Base-by-base conservation (phyloP, 2,797 vertebrate genomes). In the Rhodeus uyekii region DNA sequence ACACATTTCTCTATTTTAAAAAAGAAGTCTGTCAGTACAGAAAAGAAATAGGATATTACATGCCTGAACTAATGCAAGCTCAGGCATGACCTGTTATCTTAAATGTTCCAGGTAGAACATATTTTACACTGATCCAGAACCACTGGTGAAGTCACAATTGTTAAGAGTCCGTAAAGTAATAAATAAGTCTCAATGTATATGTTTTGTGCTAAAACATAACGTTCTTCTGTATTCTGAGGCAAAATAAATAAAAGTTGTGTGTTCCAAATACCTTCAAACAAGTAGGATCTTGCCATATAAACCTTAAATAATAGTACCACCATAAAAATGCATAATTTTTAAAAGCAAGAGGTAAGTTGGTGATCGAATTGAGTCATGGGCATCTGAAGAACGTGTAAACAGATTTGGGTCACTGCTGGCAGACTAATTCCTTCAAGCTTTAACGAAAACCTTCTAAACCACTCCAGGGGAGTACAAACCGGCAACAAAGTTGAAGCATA, bases 241-340 rank as follows among this genome's bases (percentile, higher is more conserved):
- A 14, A 84, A 78, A 85, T 78, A 77, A 72, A 46, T 86, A 78
- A 76, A 80, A 68, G 42, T 38, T 3, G 50, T 46, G 79, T 71
- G 36, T 79, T 82, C 69, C 0, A 53, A 81, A 78, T 7, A 74
- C 61, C 55, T 87, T 68, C 88, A 89, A 88, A 80, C 92, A 87
- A 89, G 92, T 87, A 81, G 50, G 80, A 83, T 92, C 92, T 89
- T 92, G 89, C 86, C 87, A 71, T 73, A 84, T 78, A 90, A 89
- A 87, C 78, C 14, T 76, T 85, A 27, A 82, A 76, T 72, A 85
- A 32, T 12, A 74, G 77, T 39, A 39, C 64, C 80, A 82, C 61
- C 75, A 76, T 42, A 73, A 14, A 32, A 32, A 64, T 6, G 32
- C 36, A n/a, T n/a, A n/a, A n/a, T 76, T 44, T 9, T 80, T 29